Percentiles rank a stretch among this genome's conserved stretches.
phyloP scores from a whole-genome alignment of 2,888 invertebrate species.

The Apomyelois bistriatella region DNA sequence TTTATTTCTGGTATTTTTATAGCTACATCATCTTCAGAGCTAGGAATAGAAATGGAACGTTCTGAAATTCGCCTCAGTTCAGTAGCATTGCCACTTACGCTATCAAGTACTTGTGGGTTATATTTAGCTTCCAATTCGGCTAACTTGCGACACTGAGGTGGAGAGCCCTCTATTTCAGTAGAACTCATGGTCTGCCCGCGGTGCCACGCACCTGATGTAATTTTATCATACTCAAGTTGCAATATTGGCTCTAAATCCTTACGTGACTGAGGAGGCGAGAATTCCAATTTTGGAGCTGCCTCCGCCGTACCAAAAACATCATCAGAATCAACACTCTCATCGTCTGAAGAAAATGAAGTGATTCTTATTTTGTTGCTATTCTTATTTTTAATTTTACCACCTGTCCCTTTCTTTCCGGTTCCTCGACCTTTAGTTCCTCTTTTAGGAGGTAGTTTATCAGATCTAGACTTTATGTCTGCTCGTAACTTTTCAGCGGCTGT shows the following conservation, averaged over 20 bases:
- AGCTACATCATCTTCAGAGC: slow-evolving; percentile 86
- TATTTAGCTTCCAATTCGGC: slow-evolving; percentile 84
- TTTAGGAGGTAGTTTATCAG: slow-evolving; percentile 83
- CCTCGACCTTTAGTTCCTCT: slow-evolving; percentile 82
- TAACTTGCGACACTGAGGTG: slow-evolving; percentile 84
- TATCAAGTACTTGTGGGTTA: slow-evolving; percentile 82
- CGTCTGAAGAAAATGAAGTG: slow-evolving; percentile 87
- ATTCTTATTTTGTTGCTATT: slow-evolving; percentile 86
- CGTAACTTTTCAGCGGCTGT: slow-evolving; percentile 72
- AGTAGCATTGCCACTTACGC: slow-evolving; percentile 81
- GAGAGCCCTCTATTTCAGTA: slow-evolving; percentile 88
- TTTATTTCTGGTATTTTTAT: slow-evolving; percentile 77
- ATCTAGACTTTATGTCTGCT: slow-evolving; percentile 75
- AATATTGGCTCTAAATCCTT: slow-evolving; percentile 88
- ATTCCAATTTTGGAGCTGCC: slow-evolving; percentile 86
- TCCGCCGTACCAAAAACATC: slow-evolving; percentile 88
- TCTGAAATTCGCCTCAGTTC: slow-evolving; percentile 86
- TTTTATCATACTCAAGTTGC: slow-evolving; percentile 85
- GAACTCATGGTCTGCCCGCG: slow-evolving; percentile 87
- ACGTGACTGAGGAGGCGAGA: slow-evolving; percentile 87
- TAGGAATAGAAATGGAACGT: slow-evolving; percentile 86
- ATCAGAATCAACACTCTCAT: slow-evolving; percentile 87
- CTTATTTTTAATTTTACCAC: slow-evolving; percentile 80
- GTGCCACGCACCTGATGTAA: slow-evolving; percentile 83
- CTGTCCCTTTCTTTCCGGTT: slow-evolving; percentile 77